Evolutionary conservation across 2,888 invertebrate species (phyloP).

Genomic region (Polymixis flavicincta): DNA sequence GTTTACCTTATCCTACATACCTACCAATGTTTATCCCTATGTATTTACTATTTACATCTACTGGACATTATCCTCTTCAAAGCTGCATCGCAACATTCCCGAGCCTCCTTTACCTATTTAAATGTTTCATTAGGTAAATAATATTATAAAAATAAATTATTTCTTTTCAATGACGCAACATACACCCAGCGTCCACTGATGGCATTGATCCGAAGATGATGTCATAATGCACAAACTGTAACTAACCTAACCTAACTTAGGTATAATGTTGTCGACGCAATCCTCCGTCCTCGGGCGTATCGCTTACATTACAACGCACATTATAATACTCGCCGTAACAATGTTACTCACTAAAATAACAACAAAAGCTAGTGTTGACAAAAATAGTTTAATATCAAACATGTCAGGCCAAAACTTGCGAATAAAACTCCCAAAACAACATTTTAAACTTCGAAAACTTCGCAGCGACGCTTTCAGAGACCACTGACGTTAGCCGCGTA

Average conservation of each 20-base stretch:
- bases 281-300: constrained; percentile 7
- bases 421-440: constrained; percentile 41
- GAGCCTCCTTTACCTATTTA: background rate
- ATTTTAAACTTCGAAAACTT: constrained; percentile 61
- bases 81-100: background rate
- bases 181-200: constrained; percentile 45
- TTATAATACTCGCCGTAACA: constrained; percentile 42
- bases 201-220: constrained; percentile 56
- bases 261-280: constrained; percentile 54
- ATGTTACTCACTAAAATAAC: constrained; percentile 36
- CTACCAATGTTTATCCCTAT: no score
- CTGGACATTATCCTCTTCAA: background rate
- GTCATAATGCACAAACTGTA: constrained; percentile 67
- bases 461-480: constrained; percentile 50
- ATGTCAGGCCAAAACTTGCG: constrained; percentile 21
- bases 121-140: constrained; percentile 33
- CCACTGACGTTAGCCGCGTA: constrained; percentile 42
- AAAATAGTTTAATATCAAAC: constrained; percentile 18
- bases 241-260: constrained; percentile 69
- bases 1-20: no score
- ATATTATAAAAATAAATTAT: constrained; percentile 37
- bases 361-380: background rate
- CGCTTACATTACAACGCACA: constrained; percentile 21
- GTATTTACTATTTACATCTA: background rate
- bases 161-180: constrained; percentile 52